A percentile compares a stretch with the other conserved stretches of the same genome.
Conservation (phyloP, 1,140 invertebrate species). For the Calosoma granatense region DNA sequence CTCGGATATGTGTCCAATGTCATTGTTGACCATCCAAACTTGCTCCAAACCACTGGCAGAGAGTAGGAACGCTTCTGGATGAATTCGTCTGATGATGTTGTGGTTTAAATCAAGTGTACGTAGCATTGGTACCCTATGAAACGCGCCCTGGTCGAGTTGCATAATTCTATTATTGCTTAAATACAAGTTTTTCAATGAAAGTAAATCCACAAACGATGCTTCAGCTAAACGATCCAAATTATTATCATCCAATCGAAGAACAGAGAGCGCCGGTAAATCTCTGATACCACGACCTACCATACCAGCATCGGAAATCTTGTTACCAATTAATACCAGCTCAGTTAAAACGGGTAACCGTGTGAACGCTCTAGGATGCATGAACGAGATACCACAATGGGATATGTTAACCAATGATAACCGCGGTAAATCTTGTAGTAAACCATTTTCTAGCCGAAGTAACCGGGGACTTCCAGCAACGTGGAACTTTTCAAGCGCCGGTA, state of each 20-base stretch:
- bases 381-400: conserved; percentile 63
- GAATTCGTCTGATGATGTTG: conserved; percentile 65
- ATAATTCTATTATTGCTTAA: conserved; percentile 64
- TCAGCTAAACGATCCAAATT: conserved; percentile 58
- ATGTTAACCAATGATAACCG: conserved; percentile 64
- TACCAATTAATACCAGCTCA: conserved; percentile 58
- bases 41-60: conserved; percentile 63
- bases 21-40: conserved; percentile 62
- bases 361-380: conserved; percentile 67
- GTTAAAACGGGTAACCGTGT: conserved; percentile 57
- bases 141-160: conserved; percentile 64
- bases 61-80: conserved; percentile 70
- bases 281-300: conserved; percentile 65
- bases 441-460: conserved; percentile 56
- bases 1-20: conserved; percentile 60
- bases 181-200: conserved; percentile 55
- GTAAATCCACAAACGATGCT: conserved; percentile 69
- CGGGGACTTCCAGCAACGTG: conserved; percentile 59
- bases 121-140: conserved; percentile 63
- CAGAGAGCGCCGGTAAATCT: conserved; percentile 59
- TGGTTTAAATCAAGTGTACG: conserved; percentile 64
- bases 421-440: conserved; percentile 62
- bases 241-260: conserved; percentile 59
- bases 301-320: conserved; percentile 61
- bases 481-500: conserved; percentile 63